Evolutionary conservation across 2,113 vertebrate genomes (phyloP).

Genomic region (Ameiurus melas): DNA sequence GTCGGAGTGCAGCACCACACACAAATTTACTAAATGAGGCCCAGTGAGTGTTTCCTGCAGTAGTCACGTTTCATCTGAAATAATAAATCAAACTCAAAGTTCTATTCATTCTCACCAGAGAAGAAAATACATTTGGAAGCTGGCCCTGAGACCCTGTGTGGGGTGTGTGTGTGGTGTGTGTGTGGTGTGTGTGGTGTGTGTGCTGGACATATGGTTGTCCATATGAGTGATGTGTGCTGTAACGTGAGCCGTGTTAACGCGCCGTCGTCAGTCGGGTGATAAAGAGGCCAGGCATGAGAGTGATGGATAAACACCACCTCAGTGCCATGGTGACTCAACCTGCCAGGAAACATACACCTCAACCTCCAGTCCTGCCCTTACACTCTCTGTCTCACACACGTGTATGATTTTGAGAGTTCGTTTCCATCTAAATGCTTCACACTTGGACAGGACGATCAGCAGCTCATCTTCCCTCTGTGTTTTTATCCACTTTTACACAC

Average conservation of each 20-base stretch:
- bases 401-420: neutral
- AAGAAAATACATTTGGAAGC: neutral
- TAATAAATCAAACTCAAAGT: neutral
- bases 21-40: too few relatives aligned
- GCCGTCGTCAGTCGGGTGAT: slow-evolving; percentile 32
- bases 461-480: neutral
- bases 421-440: slow-evolving; percentile 19
- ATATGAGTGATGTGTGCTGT: slow-evolving; percentile 22
- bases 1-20: neutral
- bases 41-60: neutral
- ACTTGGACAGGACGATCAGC: neutral
- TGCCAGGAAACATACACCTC: slow-evolving; percentile 43
- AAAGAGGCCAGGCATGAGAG: slow-evolving; percentile 11
- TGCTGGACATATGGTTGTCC: neutral
- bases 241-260: slow-evolving; percentile 43
- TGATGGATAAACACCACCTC: slow-evolving; percentile 52
- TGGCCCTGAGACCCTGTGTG: neutral
- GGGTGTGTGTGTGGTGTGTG: neutral
- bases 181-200: neutral
- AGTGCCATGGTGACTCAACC: slow-evolving; percentile 45
- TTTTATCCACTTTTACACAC: slow-evolving; percentile 15
- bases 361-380: neutral
- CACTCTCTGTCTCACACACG: neutral
- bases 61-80: neutral
- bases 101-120: neutral